Evolutionary conservation across 2,113 vertebrate genomes (phyloP).

Genomic region (Trematocara zebra): DNA sequence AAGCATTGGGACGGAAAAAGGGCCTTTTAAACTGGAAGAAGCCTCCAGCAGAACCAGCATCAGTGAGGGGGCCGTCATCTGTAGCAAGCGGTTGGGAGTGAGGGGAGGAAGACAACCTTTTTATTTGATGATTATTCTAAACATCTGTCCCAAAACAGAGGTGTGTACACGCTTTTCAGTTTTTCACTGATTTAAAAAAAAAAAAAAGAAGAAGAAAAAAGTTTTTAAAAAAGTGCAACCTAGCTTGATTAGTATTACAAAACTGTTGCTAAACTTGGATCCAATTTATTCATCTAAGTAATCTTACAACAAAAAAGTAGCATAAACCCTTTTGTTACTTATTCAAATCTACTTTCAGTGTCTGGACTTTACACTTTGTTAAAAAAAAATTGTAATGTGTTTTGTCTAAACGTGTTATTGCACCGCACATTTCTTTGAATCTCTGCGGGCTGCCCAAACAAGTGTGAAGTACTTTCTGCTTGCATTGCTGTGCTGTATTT

Average conservation of each 20-base stretch:
- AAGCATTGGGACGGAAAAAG: neutral
- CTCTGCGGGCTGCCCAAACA: neutral
- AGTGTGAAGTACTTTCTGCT: neutral
- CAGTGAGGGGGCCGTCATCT: neutral
- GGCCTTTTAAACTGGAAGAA: neutral
- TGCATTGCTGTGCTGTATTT: neutral
- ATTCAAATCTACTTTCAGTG: neutral
- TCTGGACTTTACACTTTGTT: neutral
- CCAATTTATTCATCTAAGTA: neutral
- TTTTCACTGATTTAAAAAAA: neutral
- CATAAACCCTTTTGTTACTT: neutral
- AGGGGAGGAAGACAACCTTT: neutral
- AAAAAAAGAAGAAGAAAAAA: neutral
- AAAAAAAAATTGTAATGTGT: neutral
- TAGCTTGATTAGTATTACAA: neutral
- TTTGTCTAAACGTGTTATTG: neutral
- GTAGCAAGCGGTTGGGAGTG: neutral
- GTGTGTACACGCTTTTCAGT: neutral
- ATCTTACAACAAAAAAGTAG: neutral
- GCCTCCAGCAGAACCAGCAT: neutral
- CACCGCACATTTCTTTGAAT: neutral
- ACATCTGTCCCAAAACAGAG: neutral
- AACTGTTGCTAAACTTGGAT: neutral
- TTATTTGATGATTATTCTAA: neutral
- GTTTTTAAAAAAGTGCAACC: neutral